phyloP scores from a whole-genome alignment of 2,113 vertebrate species.

The Hiodon tergisus region DNA sequence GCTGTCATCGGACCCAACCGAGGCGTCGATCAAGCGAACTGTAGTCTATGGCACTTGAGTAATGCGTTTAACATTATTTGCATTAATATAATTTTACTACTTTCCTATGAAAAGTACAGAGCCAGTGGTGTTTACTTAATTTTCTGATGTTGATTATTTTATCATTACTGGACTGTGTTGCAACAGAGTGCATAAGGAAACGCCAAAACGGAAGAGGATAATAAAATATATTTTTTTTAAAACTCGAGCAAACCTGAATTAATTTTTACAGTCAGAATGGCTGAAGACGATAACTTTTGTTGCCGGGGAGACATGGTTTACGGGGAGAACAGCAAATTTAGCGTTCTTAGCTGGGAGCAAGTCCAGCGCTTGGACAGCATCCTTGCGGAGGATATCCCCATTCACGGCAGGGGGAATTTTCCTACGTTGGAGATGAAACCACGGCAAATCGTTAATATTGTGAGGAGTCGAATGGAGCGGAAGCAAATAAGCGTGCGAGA shows the following conservation, averaged over 20 bases:
- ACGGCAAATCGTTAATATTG: slow-evolving; percentile 88
- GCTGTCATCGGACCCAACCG: neutral
- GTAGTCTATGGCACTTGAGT: neutral
- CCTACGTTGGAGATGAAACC: slow-evolving; percentile 94
- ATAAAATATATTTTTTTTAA: slow-evolving; percentile 18
- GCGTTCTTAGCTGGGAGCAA: slow-evolving; percentile 94
- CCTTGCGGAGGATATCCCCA: slow-evolving; percentile 91
- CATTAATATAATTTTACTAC: neutral
- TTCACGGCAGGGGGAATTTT: slow-evolving; percentile 97
- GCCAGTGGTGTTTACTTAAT: neutral
- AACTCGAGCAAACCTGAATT: slow-evolving; percentile 9
- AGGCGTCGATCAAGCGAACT: neutral
- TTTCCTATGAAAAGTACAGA: neutral
- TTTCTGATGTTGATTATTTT: slow-evolving; percentile 25
- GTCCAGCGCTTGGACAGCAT: slow-evolving; percentile 92
- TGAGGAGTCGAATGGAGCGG: slow-evolving; percentile 86
- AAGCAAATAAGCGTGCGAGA: slow-evolving; percentile 81
- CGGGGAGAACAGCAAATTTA: slow-evolving; percentile 66
- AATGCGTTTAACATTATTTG: neutral
- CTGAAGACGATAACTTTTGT: slow-evolving; percentile 70
- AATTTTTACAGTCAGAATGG: slow-evolving; percentile 63
- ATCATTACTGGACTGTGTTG: neutral
- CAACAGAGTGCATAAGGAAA: slow-evolving; percentile 34
- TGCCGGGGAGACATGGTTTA: slow-evolving; percentile 45
- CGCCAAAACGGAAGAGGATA: neutral